Evolutionary conservation across 2,888 invertebrate genomes (phyloP), one percentile per base, ranked within the genome.

Genomic region (Athalia cordata): DNA sequence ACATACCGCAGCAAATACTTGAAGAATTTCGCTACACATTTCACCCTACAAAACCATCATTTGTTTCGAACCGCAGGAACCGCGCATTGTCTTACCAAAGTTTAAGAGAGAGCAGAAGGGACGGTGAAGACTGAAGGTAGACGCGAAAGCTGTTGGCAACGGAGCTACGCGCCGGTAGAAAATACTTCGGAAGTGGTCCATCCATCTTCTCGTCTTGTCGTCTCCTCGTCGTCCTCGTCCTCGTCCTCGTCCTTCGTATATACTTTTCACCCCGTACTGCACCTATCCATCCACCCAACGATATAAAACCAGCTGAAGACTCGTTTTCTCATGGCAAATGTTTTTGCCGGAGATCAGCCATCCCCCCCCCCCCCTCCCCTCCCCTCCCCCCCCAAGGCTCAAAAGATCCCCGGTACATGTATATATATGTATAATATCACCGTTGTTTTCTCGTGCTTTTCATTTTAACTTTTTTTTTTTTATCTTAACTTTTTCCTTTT

Each of bases 151-250:
- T 29, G 29, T 29, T 29, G 29, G 29, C 29, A 29, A 29, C 29
- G 29, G 2, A 62, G 11, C 9, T 7, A 8, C 7, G 43, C 11
- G 2, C 29, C 29, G 29, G 29, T 8, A 64, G 45, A 64, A 64
- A 62, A 70, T 57, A 72, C 72, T 72, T 72, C 59, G 45, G 13
- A 72, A 72, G 72, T 72, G 72, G 72, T 59, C 72, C 72, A 72
- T 72, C 72, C 72, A 59, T 72, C 72, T 72, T 72, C 62, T 13
- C 15, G 62, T 15, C 13, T 15, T 29, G 72, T 72, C 72, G 72
- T 47, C 47, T 70, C 47, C 57, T 13, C 70, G 52, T 11, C 52
- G 50, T 43, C n/a, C n/a, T n/a, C n/a, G n/a, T 70, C 47, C 57
- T 13, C 70, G 52, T 11, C 52, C n/a, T n/a, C n/a, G 50, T 43